Percentiles rank a stretch among this genome's conserved stretches.
phyloP scores from a whole-genome alignment of 2,888 invertebrate genomes.

The Hirtodrosophila histrioides region DNA sequence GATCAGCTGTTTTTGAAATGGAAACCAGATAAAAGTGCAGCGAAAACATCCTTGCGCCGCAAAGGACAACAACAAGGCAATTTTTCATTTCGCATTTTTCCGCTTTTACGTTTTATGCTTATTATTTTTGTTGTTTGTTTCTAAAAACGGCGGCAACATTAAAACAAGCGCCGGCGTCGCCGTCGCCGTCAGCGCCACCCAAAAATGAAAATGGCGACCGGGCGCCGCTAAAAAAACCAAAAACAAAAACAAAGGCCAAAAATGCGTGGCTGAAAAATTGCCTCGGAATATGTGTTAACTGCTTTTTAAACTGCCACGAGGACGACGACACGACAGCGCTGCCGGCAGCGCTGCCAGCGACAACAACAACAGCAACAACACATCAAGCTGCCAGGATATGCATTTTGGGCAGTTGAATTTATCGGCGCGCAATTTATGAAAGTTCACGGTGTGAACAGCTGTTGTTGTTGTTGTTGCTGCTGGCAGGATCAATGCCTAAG shows the following conservation, averaged over 20 bases:
- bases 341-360: conserved; percentile 11
- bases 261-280: conserved; percentile 82
- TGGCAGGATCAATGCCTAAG: conserved; percentile 72
- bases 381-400: conserved; percentile 57
- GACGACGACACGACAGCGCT: conserved; percentile 73
- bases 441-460: conserved; percentile 56
- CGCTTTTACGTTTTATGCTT: no score
- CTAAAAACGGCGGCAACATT: conserved; percentile 75
- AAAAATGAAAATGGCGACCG: conserved; percentile 66
- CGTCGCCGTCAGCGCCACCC: conserved; percentile 31
- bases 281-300: conserved; percentile 84
- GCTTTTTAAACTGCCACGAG: conserved; percentile 83
- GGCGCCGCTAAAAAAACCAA: conserved; percentile 32
- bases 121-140: conserved; percentile 44
- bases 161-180: conserved; percentile 55
- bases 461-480: conserved; percentile 43
- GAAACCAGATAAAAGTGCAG: conserved; percentile 61
- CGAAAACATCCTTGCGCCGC: conserved; percentile 41
- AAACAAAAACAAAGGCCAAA: conserved; percentile 55
- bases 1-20: conserved; percentile 67
- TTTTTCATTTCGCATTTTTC: conserved; percentile 72
- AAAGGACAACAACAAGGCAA: conserved; percentile 70
- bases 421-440: conserved; percentile 68
- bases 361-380: conserved; percentile 30
- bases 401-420: conserved; percentile 72